These are phyloP conservation scores for Setipinna tenuifilis DNA, from an alignment of 2,797 vertebrate species.

Conservation along the genomic window DNA sequence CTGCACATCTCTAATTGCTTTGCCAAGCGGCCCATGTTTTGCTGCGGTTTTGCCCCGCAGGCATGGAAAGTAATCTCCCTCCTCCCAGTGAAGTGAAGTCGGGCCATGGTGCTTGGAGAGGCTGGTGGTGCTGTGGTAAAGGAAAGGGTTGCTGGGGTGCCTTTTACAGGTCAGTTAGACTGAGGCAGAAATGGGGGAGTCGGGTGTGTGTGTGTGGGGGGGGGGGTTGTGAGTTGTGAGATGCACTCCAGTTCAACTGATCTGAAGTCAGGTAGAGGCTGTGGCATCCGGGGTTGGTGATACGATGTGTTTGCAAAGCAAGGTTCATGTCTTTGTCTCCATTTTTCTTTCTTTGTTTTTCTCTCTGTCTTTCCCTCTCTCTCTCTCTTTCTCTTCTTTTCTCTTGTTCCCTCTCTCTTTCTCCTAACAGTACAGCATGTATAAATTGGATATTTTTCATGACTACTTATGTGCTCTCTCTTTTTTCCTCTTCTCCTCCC, in stretches of 20 bases:
- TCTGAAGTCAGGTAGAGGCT: conserved; percentile 3
- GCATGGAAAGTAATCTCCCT: conserved; percentile 5
- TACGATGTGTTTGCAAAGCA: not conserved
- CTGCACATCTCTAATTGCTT: conserved; percentile 20
- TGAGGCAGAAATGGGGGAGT: not conserved
- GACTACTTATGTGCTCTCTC: not conserved
- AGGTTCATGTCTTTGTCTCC: not conserved
- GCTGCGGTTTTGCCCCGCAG: not conserved
- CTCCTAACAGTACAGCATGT: not conserved
- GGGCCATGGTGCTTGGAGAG: not conserved
- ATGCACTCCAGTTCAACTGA: not conserved
- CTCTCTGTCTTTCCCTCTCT: not conserved
- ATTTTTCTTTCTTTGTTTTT: not conserved
- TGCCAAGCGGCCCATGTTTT: not conserved
- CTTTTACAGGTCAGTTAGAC: conserved; percentile 8
- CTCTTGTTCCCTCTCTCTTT: too few species aligned
- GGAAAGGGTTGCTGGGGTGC: not conserved
- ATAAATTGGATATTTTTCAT: conserved; percentile 4
- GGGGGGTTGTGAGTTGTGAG: not conserved
- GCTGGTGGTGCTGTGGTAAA: too few species aligned
- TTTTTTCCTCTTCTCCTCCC: not conserved
- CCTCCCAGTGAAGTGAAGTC: not conserved
- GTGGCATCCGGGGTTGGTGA: not conserved
- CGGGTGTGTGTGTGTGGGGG: too few species aligned
- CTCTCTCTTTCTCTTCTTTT: not conserved